Evolutionary conservation across 2,113 vertebrate genomes (phyloP).

Genomic region (Struthio camelus): DNA sequence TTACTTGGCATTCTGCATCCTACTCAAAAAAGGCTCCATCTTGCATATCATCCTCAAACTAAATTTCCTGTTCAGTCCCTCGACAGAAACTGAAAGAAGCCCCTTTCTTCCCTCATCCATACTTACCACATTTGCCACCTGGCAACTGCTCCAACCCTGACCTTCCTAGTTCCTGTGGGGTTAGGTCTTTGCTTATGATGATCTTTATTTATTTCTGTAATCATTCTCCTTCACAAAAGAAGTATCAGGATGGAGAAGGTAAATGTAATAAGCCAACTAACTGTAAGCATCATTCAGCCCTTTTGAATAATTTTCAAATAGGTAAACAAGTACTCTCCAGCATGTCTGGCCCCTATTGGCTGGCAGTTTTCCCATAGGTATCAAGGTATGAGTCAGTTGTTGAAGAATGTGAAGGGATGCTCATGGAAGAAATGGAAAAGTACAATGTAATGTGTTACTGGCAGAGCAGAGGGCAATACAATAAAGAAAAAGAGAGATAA

Average conservation of each 20-base stretch:
- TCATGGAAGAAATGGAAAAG: constrained; percentile 8
- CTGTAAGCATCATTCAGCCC: background rate
- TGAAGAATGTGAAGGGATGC: constrained; percentile 8
- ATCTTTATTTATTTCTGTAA: background rate
- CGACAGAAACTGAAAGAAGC: background rate
- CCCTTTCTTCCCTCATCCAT: background rate
- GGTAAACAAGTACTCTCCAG: background rate
- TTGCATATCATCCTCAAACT: background rate
- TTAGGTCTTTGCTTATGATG: background rate
- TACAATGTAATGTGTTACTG: background rate
- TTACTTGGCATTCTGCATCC: background rate
- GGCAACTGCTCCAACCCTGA: background rate
- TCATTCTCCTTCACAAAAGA: background rate
- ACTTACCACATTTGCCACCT: background rate
- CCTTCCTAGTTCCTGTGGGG: background rate
- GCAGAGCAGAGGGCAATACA: background rate
- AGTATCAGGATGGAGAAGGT: background rate
- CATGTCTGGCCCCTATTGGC: background rate
- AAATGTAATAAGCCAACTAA: background rate
- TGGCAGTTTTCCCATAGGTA: background rate
- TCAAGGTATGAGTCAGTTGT: constrained; percentile 42
- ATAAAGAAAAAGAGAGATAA: background rate
- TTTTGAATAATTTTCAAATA: constrained; percentile 16
- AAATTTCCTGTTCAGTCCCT: background rate
- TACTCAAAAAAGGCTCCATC: background rate